A percentile compares a stretch with the other conserved stretches of the same genome.
Evolutionary conservation across 2,797 vertebrate genomes (phyloP).

Genomic region (Epinephelus coioides): DNA sequence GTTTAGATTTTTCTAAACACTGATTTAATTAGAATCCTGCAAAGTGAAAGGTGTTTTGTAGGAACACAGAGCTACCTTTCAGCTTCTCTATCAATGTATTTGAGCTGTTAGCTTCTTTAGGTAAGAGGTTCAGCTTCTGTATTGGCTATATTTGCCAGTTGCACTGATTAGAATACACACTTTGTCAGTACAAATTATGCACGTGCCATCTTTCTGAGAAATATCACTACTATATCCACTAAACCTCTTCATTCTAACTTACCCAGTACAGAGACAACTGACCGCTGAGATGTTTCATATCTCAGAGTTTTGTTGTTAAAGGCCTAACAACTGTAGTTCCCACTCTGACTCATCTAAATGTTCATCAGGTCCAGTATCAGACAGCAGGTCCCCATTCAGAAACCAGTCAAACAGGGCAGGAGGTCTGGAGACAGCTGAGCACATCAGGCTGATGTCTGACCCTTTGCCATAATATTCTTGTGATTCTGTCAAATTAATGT

Average conservation of each 20-base stretch:
- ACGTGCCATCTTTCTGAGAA: not conserved
- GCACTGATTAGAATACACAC: not conserved
- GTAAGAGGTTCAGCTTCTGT: no score
- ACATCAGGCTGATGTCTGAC: constrained; percentile 58
- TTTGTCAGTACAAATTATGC: not conserved
- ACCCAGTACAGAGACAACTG: constrained; percentile 57
- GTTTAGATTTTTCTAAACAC: no score
- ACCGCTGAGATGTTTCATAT: constrained; percentile 38
- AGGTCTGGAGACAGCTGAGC: constrained; percentile 68
- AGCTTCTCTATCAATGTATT: no score
- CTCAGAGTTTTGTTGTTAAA: constrained; percentile 61
- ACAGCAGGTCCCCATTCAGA: constrained; percentile 46
- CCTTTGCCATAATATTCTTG: constrained; percentile 33
- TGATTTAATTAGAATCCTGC: no score
- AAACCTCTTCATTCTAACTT: constrained; percentile 11
- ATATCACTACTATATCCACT: no score
- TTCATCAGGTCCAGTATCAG: constrained; percentile 40
- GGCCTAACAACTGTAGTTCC: constrained; percentile 72
- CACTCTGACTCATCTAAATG: constrained; percentile 57
- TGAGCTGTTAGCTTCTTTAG: no score
- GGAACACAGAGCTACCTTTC: no score
- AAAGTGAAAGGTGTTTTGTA: no score
- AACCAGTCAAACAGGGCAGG: constrained; percentile 56
- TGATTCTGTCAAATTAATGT: not conserved
- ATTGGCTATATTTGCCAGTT: no score